Base-by-base conservation (phyloP, 2,888 invertebrate genomes). In the Nymphalis urticae region DNA sequence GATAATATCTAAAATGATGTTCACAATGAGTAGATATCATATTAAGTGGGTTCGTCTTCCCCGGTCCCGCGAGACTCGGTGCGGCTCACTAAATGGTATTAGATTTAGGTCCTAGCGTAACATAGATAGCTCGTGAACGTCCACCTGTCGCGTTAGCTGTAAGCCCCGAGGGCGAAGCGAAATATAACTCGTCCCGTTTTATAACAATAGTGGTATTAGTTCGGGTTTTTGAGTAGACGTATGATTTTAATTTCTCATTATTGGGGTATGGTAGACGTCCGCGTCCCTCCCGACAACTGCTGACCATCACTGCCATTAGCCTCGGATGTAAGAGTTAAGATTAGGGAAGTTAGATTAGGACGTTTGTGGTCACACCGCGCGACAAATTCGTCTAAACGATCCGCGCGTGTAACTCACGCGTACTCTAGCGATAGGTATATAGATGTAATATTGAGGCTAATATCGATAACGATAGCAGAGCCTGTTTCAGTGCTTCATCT, bases 241-340 rank as follows among this genome's bases (percentile, higher is more conserved):
- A 82, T 78, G 71, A 60, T 78, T 80, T 82, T 84, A 70, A 74
- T 83, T 87, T 85, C 66, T 66, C 71, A 76, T 85, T 86, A 77
- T 82, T 79, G 81, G 78, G 88, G 85, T 69, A 82, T 65, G 84
- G 86, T 84, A 69, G 86, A 85, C 83, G 48, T 51, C 50, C 59
- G 72, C 27, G 85, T 87, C 89, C 88, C 88, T 82, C 86, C 88
- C 87, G 77, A 81, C 87, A 87, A 87, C 88, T 85, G 87, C 88
- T 86, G 80, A 85, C 82, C 83, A 85, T 77, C 89, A 92, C 92
- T 92, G 92, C 92, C 92, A 92, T 86, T 88, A 87, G 85, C 79
- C 75, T 82, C 82, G 82, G 75, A 75, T 78, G 72, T 87, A 87
- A 86, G 85, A 77, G 66, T 74, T 75, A 82, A 73, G 76, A 75